Conservation (phyloP, 2,797 vertebrate species). For the Chelon auratus region DNA sequence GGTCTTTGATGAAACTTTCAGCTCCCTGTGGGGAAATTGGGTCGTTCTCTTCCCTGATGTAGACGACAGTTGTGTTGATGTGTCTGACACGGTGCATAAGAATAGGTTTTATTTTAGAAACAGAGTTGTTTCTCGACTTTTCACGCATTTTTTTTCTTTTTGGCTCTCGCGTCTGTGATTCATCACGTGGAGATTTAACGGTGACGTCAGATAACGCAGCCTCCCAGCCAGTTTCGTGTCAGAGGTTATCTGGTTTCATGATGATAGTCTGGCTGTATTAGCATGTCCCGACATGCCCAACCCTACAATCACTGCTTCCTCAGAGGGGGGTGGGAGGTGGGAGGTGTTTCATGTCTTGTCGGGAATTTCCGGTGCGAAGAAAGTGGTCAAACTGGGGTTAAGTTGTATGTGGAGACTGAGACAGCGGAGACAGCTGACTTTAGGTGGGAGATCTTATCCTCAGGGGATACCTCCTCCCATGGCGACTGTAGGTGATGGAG, state of each 20-base stretch:
- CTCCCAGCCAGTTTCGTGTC: conserved; percentile 41
- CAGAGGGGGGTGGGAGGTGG: background rate
- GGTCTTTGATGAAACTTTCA: conserved; percentile 53
- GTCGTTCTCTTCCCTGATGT: conserved; percentile 35
- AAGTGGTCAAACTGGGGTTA: conserved; percentile 58
- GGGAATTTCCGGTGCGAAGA: conserved; percentile 56
- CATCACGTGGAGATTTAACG: conserved; percentile 15
- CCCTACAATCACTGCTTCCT: conserved; percentile 47
- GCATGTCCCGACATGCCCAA: conserved; percentile 54
- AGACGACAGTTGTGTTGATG: conserved; percentile 37
- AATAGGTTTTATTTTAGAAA: conserved; percentile 46
- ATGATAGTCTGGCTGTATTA: conserved; percentile 46
- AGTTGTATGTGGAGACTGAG: conserved; percentile 67
- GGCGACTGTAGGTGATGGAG: background rate
- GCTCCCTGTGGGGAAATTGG: conserved; percentile 36
- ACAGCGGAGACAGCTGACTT: conserved; percentile 10
- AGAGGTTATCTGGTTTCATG: conserved; percentile 64
- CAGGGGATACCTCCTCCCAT: background rate
- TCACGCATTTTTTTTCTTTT: conserved; percentile 11
- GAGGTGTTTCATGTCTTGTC: conserved; percentile 46
- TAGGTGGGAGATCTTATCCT: conserved; percentile 27
- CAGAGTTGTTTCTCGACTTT: background rate
- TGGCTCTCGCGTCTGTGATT: conserved; percentile 14
- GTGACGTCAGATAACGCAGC: conserved; percentile 29
- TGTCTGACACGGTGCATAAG: conserved; percentile 2